Percentiles rank a stretch among this genome's conserved stretches.
Conservation (phyloP, 2,797 vertebrate species). For the Strix occidentalis region DNA sequence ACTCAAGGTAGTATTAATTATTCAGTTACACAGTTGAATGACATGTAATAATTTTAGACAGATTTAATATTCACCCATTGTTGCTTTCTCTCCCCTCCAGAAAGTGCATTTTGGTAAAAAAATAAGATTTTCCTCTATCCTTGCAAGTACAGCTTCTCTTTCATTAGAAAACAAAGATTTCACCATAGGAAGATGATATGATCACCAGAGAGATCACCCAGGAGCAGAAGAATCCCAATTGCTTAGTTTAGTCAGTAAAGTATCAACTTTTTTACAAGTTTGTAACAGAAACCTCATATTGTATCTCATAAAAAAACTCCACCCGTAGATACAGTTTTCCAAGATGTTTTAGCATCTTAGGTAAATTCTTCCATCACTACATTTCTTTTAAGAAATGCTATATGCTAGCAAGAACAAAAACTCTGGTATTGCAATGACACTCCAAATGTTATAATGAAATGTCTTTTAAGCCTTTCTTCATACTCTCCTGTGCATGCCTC, state of each 20-base stretch:
- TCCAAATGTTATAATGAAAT: neutral
- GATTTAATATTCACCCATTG: neutral
- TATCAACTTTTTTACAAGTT: neutral
- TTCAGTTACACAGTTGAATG: neutral
- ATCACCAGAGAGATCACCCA: neutral
- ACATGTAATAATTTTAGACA: accelerated
- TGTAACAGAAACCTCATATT: neutral
- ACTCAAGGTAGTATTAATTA: neutral
- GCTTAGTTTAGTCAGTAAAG: neutral
- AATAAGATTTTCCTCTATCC: neutral
- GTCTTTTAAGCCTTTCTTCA: neutral
- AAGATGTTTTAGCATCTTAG: neutral
- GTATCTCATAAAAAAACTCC: neutral
- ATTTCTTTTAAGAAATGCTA: neutral
- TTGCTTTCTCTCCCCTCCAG: neutral
- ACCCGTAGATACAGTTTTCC: neutral
- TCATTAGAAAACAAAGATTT: neutral
- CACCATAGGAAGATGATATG: neutral
- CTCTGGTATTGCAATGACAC: neutral
- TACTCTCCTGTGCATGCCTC: neutral
- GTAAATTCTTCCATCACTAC: neutral
- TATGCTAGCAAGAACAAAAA: neutral
- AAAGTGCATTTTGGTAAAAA: neutral
- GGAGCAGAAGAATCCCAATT: neutral
- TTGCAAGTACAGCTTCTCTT: neutral